Evolutionary conservation across 2,888 invertebrate genomes (phyloP), one percentile per base, ranked within the genome.

Genomic region (Metallyticus violacea): DNA sequence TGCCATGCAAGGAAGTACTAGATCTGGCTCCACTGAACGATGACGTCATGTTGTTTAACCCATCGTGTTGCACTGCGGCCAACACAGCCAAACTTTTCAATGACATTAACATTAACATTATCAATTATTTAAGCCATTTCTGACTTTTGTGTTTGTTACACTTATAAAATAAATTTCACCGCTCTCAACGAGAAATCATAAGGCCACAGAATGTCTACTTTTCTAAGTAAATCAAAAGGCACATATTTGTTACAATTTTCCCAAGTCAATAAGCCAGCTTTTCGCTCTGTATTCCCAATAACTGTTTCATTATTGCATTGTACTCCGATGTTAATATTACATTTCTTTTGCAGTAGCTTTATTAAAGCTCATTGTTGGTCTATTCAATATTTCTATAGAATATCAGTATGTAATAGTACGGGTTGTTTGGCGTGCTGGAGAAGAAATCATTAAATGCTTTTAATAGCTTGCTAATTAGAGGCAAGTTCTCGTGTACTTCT

Each of bases 61-160:
- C 83, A 83, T 83, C 28, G 83, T 77, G 26, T 1, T 85, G 80
- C 89, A 89, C 90, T 88, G 90, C 91, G 89, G 91, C 91, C 89
- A 91, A 90, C 89, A 91, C 92, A 89, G 95, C 95, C 89, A 95
- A 92, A 90, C 94, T 93, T 92, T 95, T 94, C 93, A 95, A 93
- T 91, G 95, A 94, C 94, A 95, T 62, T 62, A 62, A 62, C 40
- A 62, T 62, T 22, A 62, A 62, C 40, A 62, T 62, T 6, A 15
- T 62, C 40, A 62, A 62, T 62, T 15, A 15, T 62, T 62, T 62
- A 40, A 40, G 40, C 15, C 40, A 15, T 62, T 62, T 62, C 15
- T 1, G 15, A 62, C 2, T 4, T 15, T 62, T n/a, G n/a, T n/a
- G n/a, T n/a, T 15, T 15, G 1, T 62, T 22, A 62, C 40, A 62